phyloP scores from a whole-genome alignment of 1,140 invertebrate genomes.

The Protaetia brevitarsis region DNA sequence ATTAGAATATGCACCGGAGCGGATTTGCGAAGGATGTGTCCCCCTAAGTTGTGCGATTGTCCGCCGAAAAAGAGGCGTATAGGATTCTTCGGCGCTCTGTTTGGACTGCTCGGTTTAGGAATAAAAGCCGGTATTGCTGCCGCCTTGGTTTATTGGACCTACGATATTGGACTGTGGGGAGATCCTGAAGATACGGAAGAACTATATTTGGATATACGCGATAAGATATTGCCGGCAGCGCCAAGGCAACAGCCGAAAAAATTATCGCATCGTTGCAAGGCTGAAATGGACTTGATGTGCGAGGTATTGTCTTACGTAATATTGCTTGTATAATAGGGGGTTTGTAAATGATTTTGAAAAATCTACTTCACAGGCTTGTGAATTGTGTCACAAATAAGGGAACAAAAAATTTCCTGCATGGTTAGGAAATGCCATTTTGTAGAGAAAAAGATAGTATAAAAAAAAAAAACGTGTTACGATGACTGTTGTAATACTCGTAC shows the following conservation, averaged over 20 bases:
- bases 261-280: background rate
- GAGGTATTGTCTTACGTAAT: no score
- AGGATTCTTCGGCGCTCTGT: conserved; percentile 14
- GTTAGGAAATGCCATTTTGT: no score
- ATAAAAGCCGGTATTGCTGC: conserved; percentile 35
- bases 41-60: conserved; percentile 32
- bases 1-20: conserved; percentile 40
- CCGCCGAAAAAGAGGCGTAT: conserved; percentile 11
- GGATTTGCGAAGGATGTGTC: conserved; percentile 39
- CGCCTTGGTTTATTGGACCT: conserved; percentile 33
- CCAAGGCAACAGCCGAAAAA: background rate
- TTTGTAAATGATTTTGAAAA: no score
- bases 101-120: conserved; percentile 28
- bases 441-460: no score
- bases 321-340: no score
- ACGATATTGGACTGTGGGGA: conserved; percentile 41
- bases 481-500: no score
- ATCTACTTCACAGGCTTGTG: no score
- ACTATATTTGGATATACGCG: conserved; percentile 33
- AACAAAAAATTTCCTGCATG: no score
- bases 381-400: no score
- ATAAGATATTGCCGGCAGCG: background rate
- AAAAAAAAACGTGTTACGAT: no score
- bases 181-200: conserved; percentile 35
- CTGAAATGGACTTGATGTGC: conserved; percentile 17